Conservation (phyloP, 2,797 vertebrate genomes). For the Gymnothorax reevesii region DNA sequence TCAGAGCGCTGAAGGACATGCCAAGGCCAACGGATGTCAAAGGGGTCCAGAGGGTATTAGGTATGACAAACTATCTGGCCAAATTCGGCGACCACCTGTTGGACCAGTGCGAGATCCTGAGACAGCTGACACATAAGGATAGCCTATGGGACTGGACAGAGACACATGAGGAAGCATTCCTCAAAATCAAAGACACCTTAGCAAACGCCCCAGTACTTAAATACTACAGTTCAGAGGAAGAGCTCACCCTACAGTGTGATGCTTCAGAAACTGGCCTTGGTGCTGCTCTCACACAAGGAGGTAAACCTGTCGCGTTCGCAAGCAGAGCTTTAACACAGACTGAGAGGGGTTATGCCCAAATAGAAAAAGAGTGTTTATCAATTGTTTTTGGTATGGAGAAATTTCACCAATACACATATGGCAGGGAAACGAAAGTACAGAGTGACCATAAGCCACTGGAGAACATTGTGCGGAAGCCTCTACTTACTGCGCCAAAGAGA, state of each 20-base stretch:
- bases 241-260: slow-evolving; percentile 37
- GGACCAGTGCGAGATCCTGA: too few relatives aligned
- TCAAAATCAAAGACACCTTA: slow-evolving; percentile 22
- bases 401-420: slow-evolving; percentile 26
- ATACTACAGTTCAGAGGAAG: slow-evolving; percentile 22
- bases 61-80: slow-evolving; percentile 22
- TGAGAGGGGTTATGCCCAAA: slow-evolving; percentile 28
- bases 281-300: too few relatives aligned
- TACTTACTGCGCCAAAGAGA: slow-evolving; percentile 24
- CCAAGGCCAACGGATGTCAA: background rate
- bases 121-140: background rate
- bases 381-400: slow-evolving; percentile 31
- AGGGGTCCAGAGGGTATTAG: slow-evolving; percentile 1
- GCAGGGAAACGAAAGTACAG: background rate
- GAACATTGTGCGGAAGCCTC: slow-evolving; percentile 34
- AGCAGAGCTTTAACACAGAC: slow-evolving; percentile 28
- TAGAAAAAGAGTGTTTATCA: slow-evolving; percentile 19
- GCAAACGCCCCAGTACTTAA: slow-evolving; percentile 28
- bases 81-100: slow-evolving; percentile 12
- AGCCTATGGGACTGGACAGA: slow-evolving; percentile 28
- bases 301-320: slow-evolving; percentile 13
- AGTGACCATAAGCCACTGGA: slow-evolving; percentile 32
- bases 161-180: slow-evolving; percentile 8
- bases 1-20: background rate
- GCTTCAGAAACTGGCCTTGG: slow-evolving; percentile 30